Conservation (phyloP, 2,888 invertebrate species). For the Ypsolopha scabrella region DNA sequence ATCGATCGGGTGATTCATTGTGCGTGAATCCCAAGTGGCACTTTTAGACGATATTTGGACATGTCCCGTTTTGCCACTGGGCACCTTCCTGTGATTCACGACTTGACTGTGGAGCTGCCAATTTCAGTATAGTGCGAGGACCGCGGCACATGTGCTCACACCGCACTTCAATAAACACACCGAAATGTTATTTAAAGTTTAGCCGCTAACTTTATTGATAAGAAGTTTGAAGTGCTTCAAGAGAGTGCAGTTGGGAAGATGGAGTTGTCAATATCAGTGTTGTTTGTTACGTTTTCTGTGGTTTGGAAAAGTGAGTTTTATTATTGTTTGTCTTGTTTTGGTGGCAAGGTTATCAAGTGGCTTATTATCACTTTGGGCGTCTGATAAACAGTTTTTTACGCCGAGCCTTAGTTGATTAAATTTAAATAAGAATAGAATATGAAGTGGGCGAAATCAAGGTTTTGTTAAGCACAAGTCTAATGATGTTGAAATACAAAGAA, state of each 20-base stretch:
- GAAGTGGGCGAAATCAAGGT: no score
- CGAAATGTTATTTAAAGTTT: constrained; percentile 13
- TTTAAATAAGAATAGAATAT: no score
- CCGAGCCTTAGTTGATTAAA: no score
- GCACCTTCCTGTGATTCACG: constrained; percentile 61
- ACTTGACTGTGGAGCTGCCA: constrained; percentile 32
- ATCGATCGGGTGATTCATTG: constrained; percentile 52
- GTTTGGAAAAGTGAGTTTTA: constrained; percentile 49
- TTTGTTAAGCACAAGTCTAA: no score
- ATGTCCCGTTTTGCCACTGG: constrained; percentile 53
- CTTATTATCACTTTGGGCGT: no score
- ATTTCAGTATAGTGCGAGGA: constrained; percentile 33
- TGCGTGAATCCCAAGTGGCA: constrained; percentile 26
- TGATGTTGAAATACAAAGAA: no score
- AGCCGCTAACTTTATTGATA: background rate
- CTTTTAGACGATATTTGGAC: constrained; percentile 39
- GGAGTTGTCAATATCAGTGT: constrained; percentile 28
- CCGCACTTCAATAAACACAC: background rate
- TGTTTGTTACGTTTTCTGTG: constrained; percentile 38
- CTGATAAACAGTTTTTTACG: no score
- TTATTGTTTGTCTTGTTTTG: constrained; percentile 1
- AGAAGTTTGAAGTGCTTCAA: no score
- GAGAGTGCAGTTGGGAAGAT: constrained; percentile 19
- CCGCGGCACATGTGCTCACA: constrained; percentile 3
- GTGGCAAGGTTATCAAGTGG: no score